Base-by-base conservation (phyloP, 1,140 invertebrate genomes). In the Uloborus diversus region DNA sequence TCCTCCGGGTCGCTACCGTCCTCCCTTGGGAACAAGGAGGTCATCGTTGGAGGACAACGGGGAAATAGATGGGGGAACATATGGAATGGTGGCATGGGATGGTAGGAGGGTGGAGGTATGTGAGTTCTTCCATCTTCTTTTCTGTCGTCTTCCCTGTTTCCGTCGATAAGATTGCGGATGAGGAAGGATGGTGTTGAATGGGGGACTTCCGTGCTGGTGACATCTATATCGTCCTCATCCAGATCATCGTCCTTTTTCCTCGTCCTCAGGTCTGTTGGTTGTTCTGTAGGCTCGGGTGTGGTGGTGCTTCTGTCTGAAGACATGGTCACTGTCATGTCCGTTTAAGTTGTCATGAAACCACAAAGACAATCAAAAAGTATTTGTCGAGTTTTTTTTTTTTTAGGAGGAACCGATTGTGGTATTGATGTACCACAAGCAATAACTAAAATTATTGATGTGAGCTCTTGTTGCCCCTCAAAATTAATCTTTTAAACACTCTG, bases 281-380 rank as follows among this genome's bases (percentile, higher is more conserved):
- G 73, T 2, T 73, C 61, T 20, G 37, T 25, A n/a, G 73, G 62
- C 13, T 75, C 35, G 27, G 47, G 23, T n/a, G 56, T 30, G 13
- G 62, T 37, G 4, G 53, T 42, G 30, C 25, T 64, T 49, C 47
- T 32, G 25, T 78, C 73, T 13, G 47, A n/a, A n/a, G 73, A 78
- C 73, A 78, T 78, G 73, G 73, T 78, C n/a, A 78, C 59, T 47
- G 73, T 78, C 73, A 78, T 78, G 49, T 78, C 73, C 73, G 57
- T 53, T 53, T 53, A 20, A 4, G 49, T 53, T 53, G 17, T n/a
- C 20, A 20, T 53, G 7, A 53, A 20, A 14, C n/a, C 20, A n/a
- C n/a, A 4, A 20, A 7, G 20, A 14, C 13, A 53, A 53, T 53
- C 5, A 20, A 0, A 14, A 53, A 17, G 49, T 0, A 1, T 53